Conservation (phyloP, 30 jellyfish, hydroid and myxozoan species). For the Mastigias papua region DNA sequence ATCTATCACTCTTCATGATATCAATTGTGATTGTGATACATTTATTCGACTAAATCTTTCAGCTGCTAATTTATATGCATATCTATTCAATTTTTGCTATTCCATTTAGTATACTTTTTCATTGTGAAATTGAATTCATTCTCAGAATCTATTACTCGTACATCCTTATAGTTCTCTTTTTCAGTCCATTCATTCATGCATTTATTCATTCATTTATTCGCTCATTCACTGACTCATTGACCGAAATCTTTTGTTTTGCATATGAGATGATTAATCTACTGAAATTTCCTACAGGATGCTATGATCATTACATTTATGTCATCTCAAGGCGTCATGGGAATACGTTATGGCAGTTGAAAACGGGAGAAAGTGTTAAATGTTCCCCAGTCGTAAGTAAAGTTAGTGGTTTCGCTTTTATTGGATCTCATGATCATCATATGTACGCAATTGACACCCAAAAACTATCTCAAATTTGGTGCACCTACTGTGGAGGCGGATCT, state of each 20-base stretch:
- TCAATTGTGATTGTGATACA: too few species aligned
- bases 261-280: background rate
- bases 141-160: too few species aligned
- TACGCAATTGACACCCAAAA: conserved; percentile 66
- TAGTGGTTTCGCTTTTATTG: conserved; percentile 70
- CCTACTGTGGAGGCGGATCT: conserved; percentile 70
- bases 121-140: too few species aligned
- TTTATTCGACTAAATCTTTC: background rate
- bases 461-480: conserved; percentile 40
- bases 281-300: conserved; percentile 73
- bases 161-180: too few species aligned
- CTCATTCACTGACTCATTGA: background rate
- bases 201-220: background rate
- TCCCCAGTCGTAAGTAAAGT: conserved; percentile 55
- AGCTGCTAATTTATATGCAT: too few species aligned
- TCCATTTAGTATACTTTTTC: too few species aligned
- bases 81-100: too few species aligned
- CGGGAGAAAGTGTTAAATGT: conserved; percentile 83
- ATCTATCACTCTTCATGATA: background rate
- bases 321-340: conserved; percentile 63
- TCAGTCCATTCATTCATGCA: background rate
- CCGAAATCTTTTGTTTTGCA: background rate
- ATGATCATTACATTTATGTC: conserved; percentile 75
- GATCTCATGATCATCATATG: conserved; percentile 80
- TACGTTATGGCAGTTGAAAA: conserved; percentile 60